Base-by-base conservation (phyloP, 2,888 invertebrate species). In the Lingula anatina region DNA sequence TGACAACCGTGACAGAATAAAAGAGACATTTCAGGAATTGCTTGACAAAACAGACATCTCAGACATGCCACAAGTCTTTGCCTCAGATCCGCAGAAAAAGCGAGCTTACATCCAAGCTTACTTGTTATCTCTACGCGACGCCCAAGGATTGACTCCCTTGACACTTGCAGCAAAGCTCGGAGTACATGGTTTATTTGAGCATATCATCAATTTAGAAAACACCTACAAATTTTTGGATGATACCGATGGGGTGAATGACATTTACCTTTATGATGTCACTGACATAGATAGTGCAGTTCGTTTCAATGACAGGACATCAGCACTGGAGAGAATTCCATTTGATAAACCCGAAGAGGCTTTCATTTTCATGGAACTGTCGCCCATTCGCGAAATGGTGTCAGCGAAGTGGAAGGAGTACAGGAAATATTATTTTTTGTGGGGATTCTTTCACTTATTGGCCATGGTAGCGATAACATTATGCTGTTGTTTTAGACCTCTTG, bases 161-260 rank as follows among this genome's bases (percentile, higher is more conserved):
- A 15, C 31, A 31, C 31, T 31, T 9, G 31, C 31, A 15, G 31
- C 31, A 12, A 9, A 15, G 15, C 31, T 31, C 15, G 31, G 31
- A 31, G 31, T 15, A 15, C 31, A 9, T 31, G 53, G 47, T 9
- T 47, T 60, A 9, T 66, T 65, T 44, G 49, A 61, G n/a, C 58
- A 43, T 26, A 63, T 66, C 31, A 46, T 65, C 15, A 61, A 61
- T 26, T 47, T 66, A 1, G 52, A 55, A 23, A 49, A 59, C 18
- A 63, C 64, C 1, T 66, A 65, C 49, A 57, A 60, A 40, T 56
- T 59, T 36, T 54, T 64, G 15, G 61, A 61, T 47, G 53, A 57
- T 28, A 60, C 64, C 49, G 65, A 66, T 47, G 66, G 66, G 20
- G 47, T 65, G 18, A 63, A 64, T 53, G 65, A 66, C 47, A 51